Evolutionary conservation across 1,140 invertebrate species (phyloP), one percentile per base, ranked within the genome.

Genomic region (Kradibia gibbosae): DNA sequence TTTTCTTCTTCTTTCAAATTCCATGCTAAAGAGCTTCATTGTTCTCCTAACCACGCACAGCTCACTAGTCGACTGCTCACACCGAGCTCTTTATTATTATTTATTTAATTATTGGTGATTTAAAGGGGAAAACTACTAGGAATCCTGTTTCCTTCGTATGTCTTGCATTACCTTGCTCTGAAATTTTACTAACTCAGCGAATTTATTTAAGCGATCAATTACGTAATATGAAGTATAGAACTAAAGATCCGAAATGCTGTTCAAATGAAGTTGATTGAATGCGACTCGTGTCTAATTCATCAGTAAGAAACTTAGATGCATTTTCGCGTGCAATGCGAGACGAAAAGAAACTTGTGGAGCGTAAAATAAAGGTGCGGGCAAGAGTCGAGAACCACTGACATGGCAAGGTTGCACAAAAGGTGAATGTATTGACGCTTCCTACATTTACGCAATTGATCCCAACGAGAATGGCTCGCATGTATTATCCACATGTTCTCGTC

Each of bases 381-480:
- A 28, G 72, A 45, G 82, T 82, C 83, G 89, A 90, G 88, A 88
- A 81, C 74, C 89, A 83, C 88, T 89, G 88, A 36, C 60, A 77
- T 78, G 82, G 78, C 88, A 88, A 90, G 89, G 88, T 86, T 90
- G 86, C 79, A 86, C 86, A 88, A 90, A 91, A 90, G 89, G 89
- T 89, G 88, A 90, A 91, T 90, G 89, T 89, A 91, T 90, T 86
- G 86, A 85, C 86, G 87, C 89, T 90, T 90, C 88, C 89, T 90
- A 87, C 86, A 89, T 89, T 89, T 90, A 89, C 86, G 88, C 88
- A 90, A 91, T 88, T 86, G 87, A 88, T 89, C 85, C 84, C 34
- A 83, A 28, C 72, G 22, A 83, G 84, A 86, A 85, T 83, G 84
- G 84, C 87, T 86, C 81, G 84, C 86, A 81, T 83, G 85, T 86